Percentiles rank a stretch among this genome's conserved stretches.
Conservation (phyloP, 2,888 invertebrate species). For the Philereme transversata region DNA sequence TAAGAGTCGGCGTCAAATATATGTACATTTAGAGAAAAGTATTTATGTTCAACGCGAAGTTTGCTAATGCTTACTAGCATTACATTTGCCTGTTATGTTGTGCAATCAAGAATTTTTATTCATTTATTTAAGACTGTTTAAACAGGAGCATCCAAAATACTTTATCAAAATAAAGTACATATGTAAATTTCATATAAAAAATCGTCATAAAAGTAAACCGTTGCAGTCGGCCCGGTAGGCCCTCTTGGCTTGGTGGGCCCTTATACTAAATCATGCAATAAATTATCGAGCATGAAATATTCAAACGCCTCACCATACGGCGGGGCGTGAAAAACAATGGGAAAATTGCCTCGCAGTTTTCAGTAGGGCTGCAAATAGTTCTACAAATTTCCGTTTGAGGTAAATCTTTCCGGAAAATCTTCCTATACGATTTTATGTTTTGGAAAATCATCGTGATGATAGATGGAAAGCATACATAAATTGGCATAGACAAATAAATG, state of each 20-base stretch:
- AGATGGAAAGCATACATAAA: neutral
- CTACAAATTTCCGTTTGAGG: conserved; percentile 20
- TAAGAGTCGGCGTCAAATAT: neutral
- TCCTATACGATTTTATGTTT: neutral
- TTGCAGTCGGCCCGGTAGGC: conserved; percentile 33
- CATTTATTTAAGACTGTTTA: neutral
- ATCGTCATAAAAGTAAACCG: conserved; percentile 48
- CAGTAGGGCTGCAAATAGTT: conserved; percentile 44
- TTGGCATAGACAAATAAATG: too few species aligned
- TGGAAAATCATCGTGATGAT: neutral
- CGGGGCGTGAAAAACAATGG: conserved; percentile 64
- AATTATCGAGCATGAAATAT: conserved; percentile 79
- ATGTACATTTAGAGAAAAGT: neutral
- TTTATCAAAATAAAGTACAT: neutral
- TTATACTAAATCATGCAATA: conserved; percentile 75
- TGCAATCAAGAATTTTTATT: neutral
- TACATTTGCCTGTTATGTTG: too few species aligned
- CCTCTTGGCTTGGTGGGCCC: conserved; percentile 44
- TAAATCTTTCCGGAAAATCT: neutral
- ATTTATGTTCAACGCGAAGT: neutral
- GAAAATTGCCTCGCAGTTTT: conserved; percentile 54
- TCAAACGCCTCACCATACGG: conserved; percentile 69
- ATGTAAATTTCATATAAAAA: conserved; percentile 45
- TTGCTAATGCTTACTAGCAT: neutral
- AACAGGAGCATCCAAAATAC: neutral